Base-by-base conservation (phyloP, 2,797 vertebrate species). In the Philypnodon macrostomus region DNA sequence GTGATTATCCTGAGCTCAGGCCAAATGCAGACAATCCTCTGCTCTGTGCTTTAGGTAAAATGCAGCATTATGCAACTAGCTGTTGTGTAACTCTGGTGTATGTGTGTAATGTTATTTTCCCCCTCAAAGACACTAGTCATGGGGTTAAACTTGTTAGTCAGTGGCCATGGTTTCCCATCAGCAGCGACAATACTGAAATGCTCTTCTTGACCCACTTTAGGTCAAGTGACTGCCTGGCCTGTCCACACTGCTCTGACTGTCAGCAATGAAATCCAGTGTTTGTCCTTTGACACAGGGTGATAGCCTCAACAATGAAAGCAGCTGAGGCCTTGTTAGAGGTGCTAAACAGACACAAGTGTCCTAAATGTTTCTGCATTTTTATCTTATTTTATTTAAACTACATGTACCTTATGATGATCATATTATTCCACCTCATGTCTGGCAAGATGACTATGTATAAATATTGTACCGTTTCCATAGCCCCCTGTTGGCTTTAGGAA, bases 11-110 rank as follows among this genome's bases (percentile, higher is more conserved):
- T 15, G 53, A 34, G 69, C 46, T 47, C 42, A 38, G 47, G 70
- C 51, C 56, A 50, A 53, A 67, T 47, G 68, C 79, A 70, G 63
- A 75, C 71, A 61, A 68, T 71, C 53, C 67, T 53, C 54, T 21
- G 57, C 68, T 72, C 61, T 41, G 17, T 60, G 30, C 40, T 42
- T 24, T 61, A 79, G 60, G 61, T 71, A 73, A 63, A 67, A 48
- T 63, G 69, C 66, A 60, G 61, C 44, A 41, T 90, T 88, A 83
- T 76, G 80, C 75, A 86, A 87, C 64, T 1, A 14, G 42, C 47
- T 58, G 79, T 88, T 88, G 80, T 84, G 72, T 87, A 88, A 85
- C 32, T 2, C 60, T 40, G 63, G 47, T 69, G 52, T 75, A 53
- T 70, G 65, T 72, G 50, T 68, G 61, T 83, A 72, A 85, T 79